Evolutionary conservation across 2,113 vertebrate genomes (phyloP).

Genomic region (Trematocara stigmaticum): DNA sequence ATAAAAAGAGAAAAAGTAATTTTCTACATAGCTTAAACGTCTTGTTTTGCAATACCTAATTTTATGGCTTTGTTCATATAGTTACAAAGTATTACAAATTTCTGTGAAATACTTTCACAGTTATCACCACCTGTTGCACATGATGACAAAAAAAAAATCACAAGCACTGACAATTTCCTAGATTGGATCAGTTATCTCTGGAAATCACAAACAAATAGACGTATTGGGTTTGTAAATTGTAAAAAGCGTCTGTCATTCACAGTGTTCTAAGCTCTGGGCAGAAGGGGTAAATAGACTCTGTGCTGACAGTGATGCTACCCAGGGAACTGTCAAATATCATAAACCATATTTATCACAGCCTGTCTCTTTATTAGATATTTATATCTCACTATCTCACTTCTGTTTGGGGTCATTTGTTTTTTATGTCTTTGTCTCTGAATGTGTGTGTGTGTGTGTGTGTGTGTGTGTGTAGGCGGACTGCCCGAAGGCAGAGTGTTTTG

Average conservation of each 20-base stretch:
- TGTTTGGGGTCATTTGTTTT: neutral
- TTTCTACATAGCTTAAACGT: neutral
- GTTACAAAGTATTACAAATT: neutral
- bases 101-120: neutral
- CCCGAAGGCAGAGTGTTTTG: constrained; percentile 86
- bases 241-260: neutral
- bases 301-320: neutral
- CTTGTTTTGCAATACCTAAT: neutral
- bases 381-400: constrained; percentile 7
- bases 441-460: neutral
- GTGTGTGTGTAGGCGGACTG: constrained; percentile 75
- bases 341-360: neutral
- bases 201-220: neutral
- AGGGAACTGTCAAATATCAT: constrained; percentile 17
- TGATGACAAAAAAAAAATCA: neutral
- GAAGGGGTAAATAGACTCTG: neutral
- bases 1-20: neutral
- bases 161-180: neutral
- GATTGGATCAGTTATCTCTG: neutral
- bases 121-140: neutral
- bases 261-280: neutral
- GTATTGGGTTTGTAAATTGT: neutral
- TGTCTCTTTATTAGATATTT: constrained; percentile 9
- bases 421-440: neutral
- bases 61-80: neutral